Evolutionary conservation across 1,140 invertebrate genomes (phyloP), one percentile per base, ranked within the genome.

Genomic region (Calliopsis andreniformis): DNA sequence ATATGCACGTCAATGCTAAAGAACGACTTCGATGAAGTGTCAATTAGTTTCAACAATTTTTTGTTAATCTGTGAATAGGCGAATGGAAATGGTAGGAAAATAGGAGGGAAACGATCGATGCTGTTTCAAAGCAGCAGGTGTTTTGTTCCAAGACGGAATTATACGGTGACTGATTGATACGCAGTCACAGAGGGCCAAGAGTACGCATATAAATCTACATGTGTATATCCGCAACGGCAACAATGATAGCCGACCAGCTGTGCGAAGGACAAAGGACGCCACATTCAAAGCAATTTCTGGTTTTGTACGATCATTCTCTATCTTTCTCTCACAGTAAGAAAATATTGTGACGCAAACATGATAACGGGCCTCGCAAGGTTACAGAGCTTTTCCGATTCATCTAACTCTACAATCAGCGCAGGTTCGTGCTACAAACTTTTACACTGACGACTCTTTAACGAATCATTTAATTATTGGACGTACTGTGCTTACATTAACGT

Each of bases 311-410:
- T 79, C 25, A 3, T 25, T 16, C 10, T 28, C 51, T 28, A 18
- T 35, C 32, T 7, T 45, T 39, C 35, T 10, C 35, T 42, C 4
- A 45, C 42, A 42, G 59, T 47, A 70, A 83, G 80, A 83, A 83
- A 83, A 83, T 79, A 79, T 79, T 79, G 53, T 83, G 80, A 83
- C 80, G 80, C 82, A 76, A 79, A 76, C 71, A 53, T 59, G 76
- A 83, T 83, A 83, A 83, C 80, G 68, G 30, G 63, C 30, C 64
- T 43, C n/a, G 76, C 81, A 82, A 83, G 80, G 80, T 71, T 68
- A 68, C 49, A 45, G 47, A 45, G 62, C 63, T 83, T 83, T 83
- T 82, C 81, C 81, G 63, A 82, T 69, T 82, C 80, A 81, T 63
- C 68, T 71, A 77, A 77, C 76, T 45, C 49, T 35, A 58, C 51